Evolutionary conservation across 2,113 vertebrate species (phyloP), one percentile per base, ranked within the genome.

Genomic region (Corydoras sp.): DNA sequence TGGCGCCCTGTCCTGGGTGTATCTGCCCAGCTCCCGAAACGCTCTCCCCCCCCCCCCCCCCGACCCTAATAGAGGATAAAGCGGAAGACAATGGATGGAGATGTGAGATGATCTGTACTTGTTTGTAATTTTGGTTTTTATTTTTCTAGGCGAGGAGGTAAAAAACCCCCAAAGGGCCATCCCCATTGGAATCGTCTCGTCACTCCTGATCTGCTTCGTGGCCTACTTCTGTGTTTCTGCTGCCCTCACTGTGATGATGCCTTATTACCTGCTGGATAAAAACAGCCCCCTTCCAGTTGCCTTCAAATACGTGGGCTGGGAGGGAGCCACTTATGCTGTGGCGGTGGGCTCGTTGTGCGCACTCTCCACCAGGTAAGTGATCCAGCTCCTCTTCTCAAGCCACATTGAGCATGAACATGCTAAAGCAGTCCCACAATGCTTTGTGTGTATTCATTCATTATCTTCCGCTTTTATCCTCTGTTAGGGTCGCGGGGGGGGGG

Each of bases 131-230:
- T 59, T 56, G 31, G 9, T 9, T 55, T 9, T 3, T 54, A 32
- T 65, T 65, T 12, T 18, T 68, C n/a, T 64, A 99, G 97, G 97
- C 0, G 96, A 98, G 80, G 97, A 98, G 82, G 97, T 98, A 59
- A 96, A 95, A 86, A 96, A 98, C 75, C 97, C 97, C 0, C 97
- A 98, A 88, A 93, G 93, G 71, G 95, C 97, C 43, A 97, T 99
- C 81, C 96, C 97, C 0, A 83, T 97, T 10, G 94, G 95, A n/a
- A 99, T 99, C 0, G 93, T 99, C 3, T 87, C 91, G 0, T 98
- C 96, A 4, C 93, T 98, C 10, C 90, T 98, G 14, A 96, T 98
- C 79, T 99, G 97, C 83, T 98, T 99, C 1, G 77, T 98, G 29
- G 94, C 95, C 0, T 99, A 99, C 82, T 96, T 97, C 0, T 89